Evolutionary conservation across 2,113 vertebrate genomes (phyloP), one percentile per base, ranked within the genome.

Genomic region (Pampusana beccarii): DNA sequence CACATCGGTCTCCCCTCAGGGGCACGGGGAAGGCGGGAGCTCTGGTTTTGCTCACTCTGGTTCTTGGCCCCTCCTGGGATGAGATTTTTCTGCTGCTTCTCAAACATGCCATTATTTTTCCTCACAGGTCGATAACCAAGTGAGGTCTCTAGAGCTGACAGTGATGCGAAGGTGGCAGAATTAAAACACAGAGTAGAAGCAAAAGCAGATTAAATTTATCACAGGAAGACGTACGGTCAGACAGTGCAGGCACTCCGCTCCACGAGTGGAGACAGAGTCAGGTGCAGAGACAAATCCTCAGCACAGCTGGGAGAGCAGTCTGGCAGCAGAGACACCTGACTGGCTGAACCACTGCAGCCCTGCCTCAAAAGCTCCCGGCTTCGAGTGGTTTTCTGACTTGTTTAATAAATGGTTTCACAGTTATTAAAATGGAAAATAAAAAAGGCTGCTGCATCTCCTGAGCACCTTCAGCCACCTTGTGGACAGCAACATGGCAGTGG

Each of bases 321-420:
- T 2, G 73, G 75, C 33, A 85, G 79, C 65, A 74, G n/a, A 88
- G 24, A 50, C 77, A 72, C 51, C 18, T 4, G 58, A 81, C 83
- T 75, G 85, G 84, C 62, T 18, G 23, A 81, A 51, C 64, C 51
- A 60, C 72, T 10, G 19, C 36, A 82, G 61, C 60, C 21, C 58
- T 58, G 77, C 56, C 65, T 86, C 54, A 75, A 83, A 77, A 86
- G 50, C 83, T 66, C 46, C 77, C 16, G 72, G 70, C 81, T 94
- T 79, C 7, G 5, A 69, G 77, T 23, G 16, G 62, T 82, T 86
- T 93, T 70, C 74, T 80, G 72, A 38, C 71, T 70, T 54, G 48
- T 75, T 75, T 88, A 88, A 94, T 86, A 54, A 93, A 82, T 9
- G 26, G 93, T 77, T 95, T 77, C 71, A 65, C 0, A 71, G 87